phyloP scores from a whole-genome alignment of 2,888 invertebrate genomes.

The Patella ulyssiponensis region DNA sequence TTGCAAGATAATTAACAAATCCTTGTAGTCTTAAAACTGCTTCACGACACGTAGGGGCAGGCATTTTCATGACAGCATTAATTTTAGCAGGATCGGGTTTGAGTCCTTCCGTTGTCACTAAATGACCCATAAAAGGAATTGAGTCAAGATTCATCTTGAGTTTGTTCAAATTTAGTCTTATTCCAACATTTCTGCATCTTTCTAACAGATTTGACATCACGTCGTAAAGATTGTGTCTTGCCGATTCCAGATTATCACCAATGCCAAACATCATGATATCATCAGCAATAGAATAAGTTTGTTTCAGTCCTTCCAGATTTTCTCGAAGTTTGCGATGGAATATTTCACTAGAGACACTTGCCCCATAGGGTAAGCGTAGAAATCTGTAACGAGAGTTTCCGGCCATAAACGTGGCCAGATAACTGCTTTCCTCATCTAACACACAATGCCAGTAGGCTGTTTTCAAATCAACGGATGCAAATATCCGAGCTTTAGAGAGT shows the following conservation, averaged over 20 bases:
- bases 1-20: conserved; percentile 39
- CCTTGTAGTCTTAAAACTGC: conserved; percentile 29
- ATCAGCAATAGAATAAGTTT: conserved; percentile 36
- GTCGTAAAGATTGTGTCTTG: conserved; percentile 31
- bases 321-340: conserved; percentile 33
- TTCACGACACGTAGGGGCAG: not conserved
- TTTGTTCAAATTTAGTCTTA: conserved; percentile 29
- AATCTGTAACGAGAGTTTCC: conserved; percentile 13
- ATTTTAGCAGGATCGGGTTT: not conserved
- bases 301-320: conserved; percentile 30
- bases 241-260: not conserved
- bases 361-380: conserved; percentile 36
- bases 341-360: conserved; percentile 29
- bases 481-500: conserved; percentile 20
- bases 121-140: conserved; percentile 29
- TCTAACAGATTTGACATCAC: conserved; percentile 27
- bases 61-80: not conserved
- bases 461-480: conserved; percentile 25
- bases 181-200: conserved; percentile 24
- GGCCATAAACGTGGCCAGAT: conserved; percentile 26
- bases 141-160: conserved; percentile 17
- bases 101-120: conserved; percentile 4
- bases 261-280: conserved; percentile 38
- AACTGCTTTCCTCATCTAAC: conserved; percentile 28
- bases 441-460: conserved; percentile 26